Evolutionary conservation across 2,888 invertebrate species (phyloP), one percentile per base, ranked within the genome.

Genomic region (Zaprionus bogoriensis): DNA sequence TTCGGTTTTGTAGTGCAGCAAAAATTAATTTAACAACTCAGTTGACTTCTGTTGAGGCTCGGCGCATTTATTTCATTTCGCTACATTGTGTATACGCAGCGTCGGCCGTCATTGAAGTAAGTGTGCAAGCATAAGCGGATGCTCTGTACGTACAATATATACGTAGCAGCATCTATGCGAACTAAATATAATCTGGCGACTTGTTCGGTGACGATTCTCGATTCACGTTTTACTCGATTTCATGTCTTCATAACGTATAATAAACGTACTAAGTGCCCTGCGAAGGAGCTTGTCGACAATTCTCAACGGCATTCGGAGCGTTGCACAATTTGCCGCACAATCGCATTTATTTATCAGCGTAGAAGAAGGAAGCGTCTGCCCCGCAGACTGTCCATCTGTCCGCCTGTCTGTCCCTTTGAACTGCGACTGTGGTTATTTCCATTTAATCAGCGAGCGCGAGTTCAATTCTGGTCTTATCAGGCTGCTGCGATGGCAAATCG

Each of bases 11-110:
- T 74, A 80, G 67, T 88, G 84, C 86, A 84, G 81, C 64, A 83
- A 76, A 88, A 85, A 87, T 88, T 88, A 87, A 88, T 88, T 88
- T 88, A 87, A 88, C 88, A 88, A 87, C 76, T 88, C 88, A 88
- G 87, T 88, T 86, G 88, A 88, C 65, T 85, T 88, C 77, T 79
- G 78, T 74, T 88, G 81, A 87, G 70, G 77, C 86, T 78, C 70
- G 52, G 78, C 84, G 66, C 44, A 38, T 47, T 57, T 57, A 66
- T 67, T 38, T 46, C 38, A 10, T 60, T 65, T 59, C 36, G 23
- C 39, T 36, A 45, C 61, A 59, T 78, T 74, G 78, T 76, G 80
- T 81, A 80, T 80, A 83, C 80, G 80, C 84, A 64, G 58, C 19
- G 67, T 52, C 41, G 10, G 30, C 42, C 51, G 44, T 41, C 58